phyloP scores from a whole-genome alignment of 2,888 invertebrate species.

The Diaprepes abbreviatus region DNA sequence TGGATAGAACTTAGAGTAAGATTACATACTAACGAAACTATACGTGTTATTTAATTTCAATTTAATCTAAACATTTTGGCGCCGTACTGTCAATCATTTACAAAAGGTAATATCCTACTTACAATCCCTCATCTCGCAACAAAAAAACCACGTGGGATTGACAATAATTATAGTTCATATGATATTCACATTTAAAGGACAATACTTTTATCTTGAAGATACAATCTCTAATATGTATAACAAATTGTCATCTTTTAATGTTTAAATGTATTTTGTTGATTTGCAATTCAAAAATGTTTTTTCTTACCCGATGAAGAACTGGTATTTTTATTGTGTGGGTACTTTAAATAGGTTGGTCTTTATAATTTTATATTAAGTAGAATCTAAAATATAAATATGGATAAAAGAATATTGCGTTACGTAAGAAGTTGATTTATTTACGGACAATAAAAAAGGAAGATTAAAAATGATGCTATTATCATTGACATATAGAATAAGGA shows the following conservation, averaged over 20 bases:
- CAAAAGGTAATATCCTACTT: slow-evolving; percentile 5
- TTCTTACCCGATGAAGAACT: slow-evolving; percentile 17
- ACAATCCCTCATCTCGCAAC: slow-evolving; percentile 1
- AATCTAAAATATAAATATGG: slow-evolving; percentile 4
- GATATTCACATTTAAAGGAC: slow-evolving; percentile 36
- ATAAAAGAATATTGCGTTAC: slow-evolving; percentile 20
- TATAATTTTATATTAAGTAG: background rate
- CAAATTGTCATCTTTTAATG: slow-evolving; percentile 45
- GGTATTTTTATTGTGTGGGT: slow-evolving; percentile 28
- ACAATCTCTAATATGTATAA: slow-evolving; percentile 37
- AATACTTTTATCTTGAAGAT: slow-evolving; percentile 35
- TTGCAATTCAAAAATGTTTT: slow-evolving; percentile 43
- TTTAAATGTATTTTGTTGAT: slow-evolving; percentile 32
- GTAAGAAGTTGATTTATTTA: slow-evolving; percentile 16
- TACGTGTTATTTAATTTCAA: too few species aligned
- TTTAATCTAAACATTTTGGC: background rate
- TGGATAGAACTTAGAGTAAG: too few species aligned
- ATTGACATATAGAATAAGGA: slow-evolving; percentile 5
- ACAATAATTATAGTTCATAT: slow-evolving; percentile 26
- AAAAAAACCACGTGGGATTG: slow-evolving; percentile 18
- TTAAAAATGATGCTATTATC: slow-evolving; percentile 4
- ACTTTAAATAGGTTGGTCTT: slow-evolving; percentile 25
- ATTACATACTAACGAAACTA: too few species aligned
- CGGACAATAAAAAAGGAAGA: slow-evolving; percentile 26
- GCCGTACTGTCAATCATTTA: background rate